A percentile compares a stretch with the other conserved stretches of the same genome.
These are phyloP conservation scores for Penaeus vannamei DNA, from an alignment of 1,140 invertebrate species.

Conservation along the genomic window DNA sequence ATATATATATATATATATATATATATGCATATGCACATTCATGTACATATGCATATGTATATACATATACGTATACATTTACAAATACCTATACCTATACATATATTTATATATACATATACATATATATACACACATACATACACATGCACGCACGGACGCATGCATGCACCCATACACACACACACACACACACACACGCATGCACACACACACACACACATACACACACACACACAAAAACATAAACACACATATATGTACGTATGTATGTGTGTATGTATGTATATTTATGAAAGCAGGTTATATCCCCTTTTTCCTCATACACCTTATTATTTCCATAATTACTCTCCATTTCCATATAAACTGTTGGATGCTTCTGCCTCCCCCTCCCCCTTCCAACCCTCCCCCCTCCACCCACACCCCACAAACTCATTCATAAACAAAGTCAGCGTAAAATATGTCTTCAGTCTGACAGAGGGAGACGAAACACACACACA, in stretches of 20 bases:
- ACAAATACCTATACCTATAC: constrained; percentile 1
- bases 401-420: too few species aligned
- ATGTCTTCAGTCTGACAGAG: too few species aligned
- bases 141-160: neutral
- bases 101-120: constrained; percentile 21
- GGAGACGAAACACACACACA: too few species aligned
- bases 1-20: neutral
- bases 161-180: neutral
- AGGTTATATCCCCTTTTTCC: too few species aligned
- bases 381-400: too few species aligned
- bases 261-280: too few species aligned
- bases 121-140: constrained; percentile 5
- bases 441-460: too few species aligned
- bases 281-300: too few species aligned
- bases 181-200: neutral
- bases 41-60: neutral
- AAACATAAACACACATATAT: neutral
- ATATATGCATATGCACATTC: neutral
- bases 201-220: neutral
- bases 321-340: too few species aligned
- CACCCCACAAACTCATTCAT: too few species aligned
- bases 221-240: neutral
- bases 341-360: too few species aligned
- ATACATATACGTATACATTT: neutral
- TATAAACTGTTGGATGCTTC: too few species aligned